Evolutionary conservation across 2,113 vertebrate species (phyloP).

Genomic region (Eretmochelys imbricata): DNA sequence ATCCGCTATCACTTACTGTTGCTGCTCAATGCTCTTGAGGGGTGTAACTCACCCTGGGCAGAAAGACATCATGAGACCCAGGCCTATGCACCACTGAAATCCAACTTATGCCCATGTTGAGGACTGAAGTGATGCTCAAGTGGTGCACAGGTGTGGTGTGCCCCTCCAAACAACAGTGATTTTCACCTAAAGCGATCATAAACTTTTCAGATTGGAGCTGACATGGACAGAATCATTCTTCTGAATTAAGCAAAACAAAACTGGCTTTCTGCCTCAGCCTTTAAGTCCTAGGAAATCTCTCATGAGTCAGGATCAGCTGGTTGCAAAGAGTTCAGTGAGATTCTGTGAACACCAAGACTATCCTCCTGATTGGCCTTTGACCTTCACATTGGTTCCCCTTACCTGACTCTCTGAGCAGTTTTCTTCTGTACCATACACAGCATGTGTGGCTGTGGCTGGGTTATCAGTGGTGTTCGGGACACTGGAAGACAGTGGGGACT

Average conservation of each 20-base stretch:
- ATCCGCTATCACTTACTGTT: background rate
- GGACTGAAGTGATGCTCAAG: background rate
- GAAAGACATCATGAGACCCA: accelerated
- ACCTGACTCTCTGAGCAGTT: background rate
- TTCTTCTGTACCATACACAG: background rate
- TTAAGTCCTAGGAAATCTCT: background rate
- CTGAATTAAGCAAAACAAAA: background rate
- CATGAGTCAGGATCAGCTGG: background rate
- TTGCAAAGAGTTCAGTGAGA: background rate
- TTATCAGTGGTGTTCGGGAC: background rate
- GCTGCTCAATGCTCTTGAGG: accelerated
- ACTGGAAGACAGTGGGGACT: background rate
- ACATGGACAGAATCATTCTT: background rate
- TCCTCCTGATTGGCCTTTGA: background rate
- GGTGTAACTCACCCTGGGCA: background rate
- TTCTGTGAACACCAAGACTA: background rate
- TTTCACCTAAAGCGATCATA: background rate
- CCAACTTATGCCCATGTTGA: background rate
- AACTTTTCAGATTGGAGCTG: background rate
- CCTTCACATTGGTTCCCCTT: background rate
- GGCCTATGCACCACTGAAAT: accelerated
- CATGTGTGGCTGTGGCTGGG: background rate
- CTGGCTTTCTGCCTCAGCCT: background rate
- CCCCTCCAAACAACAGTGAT: background rate
- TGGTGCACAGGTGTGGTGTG: background rate